Percentiles rank a stretch among this genome's conserved stretches.
phyloP scores from a whole-genome alignment of 2,113 vertebrate species.

The Nycticebus coucang region DNA sequence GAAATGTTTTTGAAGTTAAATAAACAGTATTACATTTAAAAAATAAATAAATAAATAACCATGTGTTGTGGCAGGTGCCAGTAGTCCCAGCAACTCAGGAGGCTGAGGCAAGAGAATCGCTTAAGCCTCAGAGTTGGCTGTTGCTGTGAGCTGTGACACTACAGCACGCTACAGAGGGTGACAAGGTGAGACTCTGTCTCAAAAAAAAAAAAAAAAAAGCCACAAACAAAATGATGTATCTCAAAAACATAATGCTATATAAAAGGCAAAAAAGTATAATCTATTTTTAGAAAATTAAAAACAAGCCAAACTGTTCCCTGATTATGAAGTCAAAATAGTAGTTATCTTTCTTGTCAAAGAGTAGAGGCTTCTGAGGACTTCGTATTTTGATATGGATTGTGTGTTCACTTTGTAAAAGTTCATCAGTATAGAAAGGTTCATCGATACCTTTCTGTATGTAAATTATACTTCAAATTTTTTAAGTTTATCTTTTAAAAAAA shows the following conservation, averaged over 20 bases:
- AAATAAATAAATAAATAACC: no score
- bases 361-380: background rate
- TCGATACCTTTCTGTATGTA: background rate
- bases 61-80: no score
- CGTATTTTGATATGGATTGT: background rate
- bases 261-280: background rate
- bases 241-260: background rate
- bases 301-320: background rate
- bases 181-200: no score
- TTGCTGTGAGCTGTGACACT: no score
- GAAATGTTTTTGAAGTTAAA: no score
- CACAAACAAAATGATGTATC: background rate
- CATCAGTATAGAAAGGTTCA: conserved; percentile 10
- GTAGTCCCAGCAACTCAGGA: no score
- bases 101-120: no score
- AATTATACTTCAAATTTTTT: background rate
- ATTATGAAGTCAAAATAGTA: background rate
- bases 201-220: background rate
- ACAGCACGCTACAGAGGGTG: no score
- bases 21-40: no score
- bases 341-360: background rate
- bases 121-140: no score
- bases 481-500: background rate
- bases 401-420: conserved; percentile 38
- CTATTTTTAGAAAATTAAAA: background rate